Evolutionary conservation across 2,888 invertebrate species (phyloP).

Genomic region (Pyralis farinalis): DNA sequence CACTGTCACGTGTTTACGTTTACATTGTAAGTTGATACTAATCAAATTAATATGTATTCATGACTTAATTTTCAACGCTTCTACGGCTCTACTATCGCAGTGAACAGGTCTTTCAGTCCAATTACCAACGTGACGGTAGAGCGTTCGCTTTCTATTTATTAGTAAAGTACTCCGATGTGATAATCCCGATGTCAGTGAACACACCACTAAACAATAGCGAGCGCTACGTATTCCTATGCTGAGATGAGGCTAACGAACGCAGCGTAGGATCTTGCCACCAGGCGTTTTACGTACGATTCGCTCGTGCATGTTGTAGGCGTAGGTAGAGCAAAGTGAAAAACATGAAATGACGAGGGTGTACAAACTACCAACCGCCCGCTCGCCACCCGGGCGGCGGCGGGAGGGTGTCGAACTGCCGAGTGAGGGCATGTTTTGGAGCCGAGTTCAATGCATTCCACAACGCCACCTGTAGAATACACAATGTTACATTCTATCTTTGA

Average conservation of each 20-base stretch:
- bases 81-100: neutral
- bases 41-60: conserved; percentile 11
- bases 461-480: conserved; percentile 45
- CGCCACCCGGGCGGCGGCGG: conserved; percentile 25
- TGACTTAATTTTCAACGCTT: neutral
- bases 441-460: conserved; percentile 58
- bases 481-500: conserved; percentile 8
- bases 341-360: conserved; percentile 48
- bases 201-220: conserved; percentile 32
- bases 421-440: conserved; percentile 48
- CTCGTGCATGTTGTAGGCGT: conserved; percentile 24
- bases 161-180: conserved; percentile 17
- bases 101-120: neutral
- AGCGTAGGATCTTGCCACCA: conserved; percentile 48
- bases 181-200: conserved; percentile 23
- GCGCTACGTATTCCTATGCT: conserved; percentile 37
- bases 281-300: conserved; percentile 40
- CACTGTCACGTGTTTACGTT: conserved; percentile 26
- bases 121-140: conserved; percentile 1
- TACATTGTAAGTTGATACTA: conserved; percentile 12
- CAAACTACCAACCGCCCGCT: conserved; percentile 25
- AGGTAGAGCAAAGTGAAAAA: conserved; percentile 42
- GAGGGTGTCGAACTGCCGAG: conserved; percentile 23
- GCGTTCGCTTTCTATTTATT: conserved; percentile 5
- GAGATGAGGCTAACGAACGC: conserved; percentile 53